phyloP scores from a whole-genome alignment of 1,140 invertebrate genomes.

The Subanguina moxae region DNA sequence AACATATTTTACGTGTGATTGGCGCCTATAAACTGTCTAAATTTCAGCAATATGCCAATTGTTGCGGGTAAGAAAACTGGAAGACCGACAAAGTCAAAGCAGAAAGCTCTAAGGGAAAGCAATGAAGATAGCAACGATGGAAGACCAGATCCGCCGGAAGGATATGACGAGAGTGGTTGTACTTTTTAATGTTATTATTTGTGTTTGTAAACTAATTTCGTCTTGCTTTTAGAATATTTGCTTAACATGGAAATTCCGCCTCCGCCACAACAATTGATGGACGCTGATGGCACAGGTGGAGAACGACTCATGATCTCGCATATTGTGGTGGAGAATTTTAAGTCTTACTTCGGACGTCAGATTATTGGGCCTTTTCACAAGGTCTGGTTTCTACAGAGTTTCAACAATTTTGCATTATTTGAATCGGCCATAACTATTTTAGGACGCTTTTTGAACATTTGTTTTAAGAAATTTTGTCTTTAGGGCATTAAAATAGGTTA shows the following conservation, averaged over 20 bases:
- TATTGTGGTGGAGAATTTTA: conserved; percentile 90
- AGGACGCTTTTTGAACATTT: no score
- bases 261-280: conserved; percentile 12
- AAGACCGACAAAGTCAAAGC: neutral
- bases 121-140: conserved; percentile 4
- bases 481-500: no score
- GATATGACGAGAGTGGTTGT: conserved; percentile 9
- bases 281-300: conserved; percentile 24
- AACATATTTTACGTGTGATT: no score
- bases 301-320: conserved; percentile 79
- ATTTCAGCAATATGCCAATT: neutral
- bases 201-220: neutral
- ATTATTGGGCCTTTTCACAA: conserved; percentile 54
- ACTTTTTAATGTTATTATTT: no score
- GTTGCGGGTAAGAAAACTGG: neutral
- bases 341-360: conserved; percentile 80
- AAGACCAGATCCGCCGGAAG: neutral
- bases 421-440: no score
- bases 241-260: conserved; percentile 35
- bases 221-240: conserved; percentile 14
- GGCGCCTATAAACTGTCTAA: no score
- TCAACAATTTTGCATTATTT: conserved; percentile 18
- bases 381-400: conserved; percentile 22
- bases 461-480: no score
- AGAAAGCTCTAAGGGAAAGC: neutral